Percentiles rank a stretch among this genome's conserved stretches.
phyloP scores from a whole-genome alignment of 2,797 vertebrate genomes.

The Glossophaga mutica region DNA sequence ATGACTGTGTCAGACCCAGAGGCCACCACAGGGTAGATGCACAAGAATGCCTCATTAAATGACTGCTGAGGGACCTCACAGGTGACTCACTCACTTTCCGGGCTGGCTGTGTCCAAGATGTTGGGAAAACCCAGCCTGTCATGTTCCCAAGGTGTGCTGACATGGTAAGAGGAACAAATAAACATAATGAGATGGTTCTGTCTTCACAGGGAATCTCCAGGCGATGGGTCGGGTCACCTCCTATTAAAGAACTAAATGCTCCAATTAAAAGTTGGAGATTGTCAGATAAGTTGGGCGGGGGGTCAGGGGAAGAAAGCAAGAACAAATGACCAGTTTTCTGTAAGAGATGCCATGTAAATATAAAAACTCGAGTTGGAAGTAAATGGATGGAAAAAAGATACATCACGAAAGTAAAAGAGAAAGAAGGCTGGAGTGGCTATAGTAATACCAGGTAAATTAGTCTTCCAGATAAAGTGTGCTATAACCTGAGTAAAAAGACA shows the following conservation, averaged over 20 bases:
- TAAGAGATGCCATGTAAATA: background rate
- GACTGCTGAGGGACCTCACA: background rate
- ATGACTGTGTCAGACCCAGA: background rate
- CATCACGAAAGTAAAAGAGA: background rate
- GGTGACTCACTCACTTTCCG: background rate
- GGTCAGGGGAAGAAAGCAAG: background rate
- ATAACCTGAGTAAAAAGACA: background rate
- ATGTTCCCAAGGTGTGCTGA: background rate
- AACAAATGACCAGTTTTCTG: background rate
- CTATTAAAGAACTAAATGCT: background rate
- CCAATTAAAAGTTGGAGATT: constrained; percentile 36
- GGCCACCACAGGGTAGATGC: background rate
- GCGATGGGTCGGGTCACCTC: background rate
- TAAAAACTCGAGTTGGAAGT: background rate
- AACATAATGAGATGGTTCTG: background rate
- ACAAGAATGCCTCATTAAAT: background rate
- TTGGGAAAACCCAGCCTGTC: constrained; percentile 48
- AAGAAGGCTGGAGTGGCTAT: background rate
- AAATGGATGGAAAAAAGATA: background rate
- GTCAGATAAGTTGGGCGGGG: background rate
- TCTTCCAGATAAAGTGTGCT: background rate
- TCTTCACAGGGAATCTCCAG: background rate
- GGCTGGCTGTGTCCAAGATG: background rate
- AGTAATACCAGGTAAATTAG: background rate
- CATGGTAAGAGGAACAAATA: background rate